Percentiles rank a stretch among this genome's conserved stretches.
Conservation (phyloP, 2,797 vertebrate species). For the Oreochromis mossambicus region DNA sequence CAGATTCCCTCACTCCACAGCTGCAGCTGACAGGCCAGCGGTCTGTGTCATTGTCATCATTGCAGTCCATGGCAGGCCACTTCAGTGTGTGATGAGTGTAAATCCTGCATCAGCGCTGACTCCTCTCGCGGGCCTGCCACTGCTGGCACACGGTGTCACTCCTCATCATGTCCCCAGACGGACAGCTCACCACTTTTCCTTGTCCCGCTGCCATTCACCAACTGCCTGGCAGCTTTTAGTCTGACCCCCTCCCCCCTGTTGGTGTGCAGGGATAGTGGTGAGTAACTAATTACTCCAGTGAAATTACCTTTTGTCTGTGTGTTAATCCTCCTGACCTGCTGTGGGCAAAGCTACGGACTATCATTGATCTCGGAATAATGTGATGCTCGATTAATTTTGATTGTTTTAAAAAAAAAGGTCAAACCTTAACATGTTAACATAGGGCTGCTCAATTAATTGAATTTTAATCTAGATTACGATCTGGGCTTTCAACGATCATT, state of each 20-base stretch:
- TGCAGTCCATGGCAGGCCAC: constrained; percentile 25
- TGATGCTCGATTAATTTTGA: not conserved
- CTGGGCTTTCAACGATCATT: too few relatives aligned
- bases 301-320: not conserved
- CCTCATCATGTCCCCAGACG: constrained; percentile 26
- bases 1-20: not conserved
- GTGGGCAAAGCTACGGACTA: not conserved
- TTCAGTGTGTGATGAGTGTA: constrained; percentile 34
- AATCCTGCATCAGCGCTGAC: constrained; percentile 56
- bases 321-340: not conserved
- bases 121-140: constrained; percentile 12
- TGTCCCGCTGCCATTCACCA: not conserved
- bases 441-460: too few relatives aligned
- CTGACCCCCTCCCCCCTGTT: not conserved
- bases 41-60: constrained; percentile 25
- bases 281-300: not conserved
- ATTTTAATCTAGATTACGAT: too few relatives aligned
- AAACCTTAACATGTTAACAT: not conserved
- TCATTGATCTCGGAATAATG: not conserved
- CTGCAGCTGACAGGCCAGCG: not conserved
- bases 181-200: constrained; percentile 9
- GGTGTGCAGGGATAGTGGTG: not conserved
- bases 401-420: not conserved
- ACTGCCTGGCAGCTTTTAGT: not conserved
- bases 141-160: constrained; percentile 29